A percentile compares a stretch with the other conserved stretches of the same genome.
Conservation (phyloP, 2,888 invertebrate genomes). For the Chirona hameri region DNA sequence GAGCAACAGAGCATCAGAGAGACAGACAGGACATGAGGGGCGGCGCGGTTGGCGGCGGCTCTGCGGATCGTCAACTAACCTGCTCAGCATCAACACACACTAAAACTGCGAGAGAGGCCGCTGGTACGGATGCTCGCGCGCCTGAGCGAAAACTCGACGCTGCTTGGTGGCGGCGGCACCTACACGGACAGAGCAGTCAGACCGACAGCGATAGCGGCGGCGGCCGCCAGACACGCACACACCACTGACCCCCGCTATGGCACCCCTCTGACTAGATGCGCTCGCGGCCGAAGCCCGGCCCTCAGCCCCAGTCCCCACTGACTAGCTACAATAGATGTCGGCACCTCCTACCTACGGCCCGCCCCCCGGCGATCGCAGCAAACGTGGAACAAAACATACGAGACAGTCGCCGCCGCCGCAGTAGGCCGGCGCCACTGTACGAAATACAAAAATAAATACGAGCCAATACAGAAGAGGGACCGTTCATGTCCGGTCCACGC, state of each 20-base stretch:
- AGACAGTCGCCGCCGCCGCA: neutral
- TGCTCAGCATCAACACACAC: slow-evolving; percentile 25
- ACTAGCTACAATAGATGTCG: neutral
- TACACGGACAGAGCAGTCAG: neutral
- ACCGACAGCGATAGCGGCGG: neutral
- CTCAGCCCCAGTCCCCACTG: neutral
- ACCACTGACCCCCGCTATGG: slow-evolving; percentile 24
- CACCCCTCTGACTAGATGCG: slow-evolving; percentile 22
- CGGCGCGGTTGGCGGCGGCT: neutral
- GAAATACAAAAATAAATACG: slow-evolving; percentile 27
- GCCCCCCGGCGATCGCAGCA: neutral
- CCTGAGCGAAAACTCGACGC: neutral
- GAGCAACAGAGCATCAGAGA: neutral
- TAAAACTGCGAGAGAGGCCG: neutral
- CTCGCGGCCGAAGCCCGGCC: neutral
- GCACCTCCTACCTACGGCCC: neutral
- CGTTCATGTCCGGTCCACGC: neutral
- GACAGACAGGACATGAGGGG: neutral
- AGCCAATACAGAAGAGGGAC: neutral
- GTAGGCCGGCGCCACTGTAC: neutral
- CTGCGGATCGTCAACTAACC: neutral
- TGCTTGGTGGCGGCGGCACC: neutral
- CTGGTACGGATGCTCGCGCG: slow-evolving; percentile 2
- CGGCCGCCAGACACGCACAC: neutral
- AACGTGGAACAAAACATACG: slow-evolving; percentile 26